Percentiles rank a stretch among this genome's conserved stretches.
Evolutionary conservation across 2,797 vertebrate genomes (phyloP).

Genomic region (Pelodytes ibericus): DNA sequence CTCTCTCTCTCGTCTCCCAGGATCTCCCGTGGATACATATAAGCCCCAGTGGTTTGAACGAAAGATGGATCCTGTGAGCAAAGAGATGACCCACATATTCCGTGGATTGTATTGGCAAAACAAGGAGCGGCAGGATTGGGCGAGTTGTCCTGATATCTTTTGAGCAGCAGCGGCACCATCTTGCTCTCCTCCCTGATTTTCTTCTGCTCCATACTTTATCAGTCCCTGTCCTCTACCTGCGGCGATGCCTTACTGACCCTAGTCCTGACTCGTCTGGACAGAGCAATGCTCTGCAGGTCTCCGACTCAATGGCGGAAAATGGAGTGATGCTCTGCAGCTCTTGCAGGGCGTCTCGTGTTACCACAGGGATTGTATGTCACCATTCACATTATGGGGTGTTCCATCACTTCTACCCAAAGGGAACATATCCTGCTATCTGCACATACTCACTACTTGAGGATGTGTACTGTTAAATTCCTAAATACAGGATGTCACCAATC

Average conservation of each 20-base stretch:
- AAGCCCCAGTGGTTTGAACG: constrained; percentile 91
- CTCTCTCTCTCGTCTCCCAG: constrained; percentile 64
- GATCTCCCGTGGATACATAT: constrained; percentile 83
- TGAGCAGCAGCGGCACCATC: constrained; percentile 61
- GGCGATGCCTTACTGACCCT: constrained; percentile 51
- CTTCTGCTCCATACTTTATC: constrained; percentile 9
- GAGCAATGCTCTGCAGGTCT: constrained; percentile 40
- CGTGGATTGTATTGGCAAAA: constrained; percentile 93
- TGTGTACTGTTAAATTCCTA: not conserved
- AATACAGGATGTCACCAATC: not conserved
- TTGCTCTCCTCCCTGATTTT: not conserved
- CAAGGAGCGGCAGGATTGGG: constrained; percentile 88
- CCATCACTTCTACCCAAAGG: no score
- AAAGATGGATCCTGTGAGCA: constrained; percentile 79
- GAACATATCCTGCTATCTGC: not conserved
- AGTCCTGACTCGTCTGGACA: constrained; percentile 25
- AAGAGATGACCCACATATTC: constrained; percentile 87
- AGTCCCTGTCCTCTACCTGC: constrained; percentile 11
- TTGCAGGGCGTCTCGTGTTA: not conserved
- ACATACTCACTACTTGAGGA: not conserved
- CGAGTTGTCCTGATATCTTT: constrained; percentile 88
- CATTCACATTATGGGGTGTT: not conserved
- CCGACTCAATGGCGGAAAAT: not conserved
- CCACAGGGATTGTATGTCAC: not conserved
- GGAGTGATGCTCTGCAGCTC: not conserved